Evolutionary conservation across 2,888 invertebrate species (phyloP).

Genomic region (Dascillus cervinus): DNA sequence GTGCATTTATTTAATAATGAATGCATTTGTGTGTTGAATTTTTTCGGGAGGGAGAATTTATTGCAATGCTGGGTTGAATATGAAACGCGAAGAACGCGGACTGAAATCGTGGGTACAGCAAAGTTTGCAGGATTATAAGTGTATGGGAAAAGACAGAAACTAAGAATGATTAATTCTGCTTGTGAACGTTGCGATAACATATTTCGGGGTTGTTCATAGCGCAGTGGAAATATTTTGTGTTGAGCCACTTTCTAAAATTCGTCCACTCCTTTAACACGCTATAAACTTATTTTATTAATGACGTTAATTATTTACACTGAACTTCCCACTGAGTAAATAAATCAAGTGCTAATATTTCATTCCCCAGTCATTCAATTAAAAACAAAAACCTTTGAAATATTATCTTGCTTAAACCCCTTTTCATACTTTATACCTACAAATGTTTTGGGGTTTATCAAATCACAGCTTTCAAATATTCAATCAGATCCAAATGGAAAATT

Average conservation of each 20-base stretch:
- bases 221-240: constrained; percentile 18
- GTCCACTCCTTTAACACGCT: constrained; percentile 19
- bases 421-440: constrained; percentile 8
- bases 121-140: too few relatives aligned
- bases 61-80: too few relatives aligned
- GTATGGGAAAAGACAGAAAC: too few relatives aligned
- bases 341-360: constrained; percentile 18
- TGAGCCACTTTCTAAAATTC: constrained; percentile 12
- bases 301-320: constrained; percentile 19
- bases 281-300: constrained; percentile 22
- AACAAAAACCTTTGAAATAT: constrained; percentile 14
- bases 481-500: too few relatives aligned
- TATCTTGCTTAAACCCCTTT: constrained; percentile 9
- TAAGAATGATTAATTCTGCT: constrained; percentile 19
- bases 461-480: too few relatives aligned
- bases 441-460: too few relatives aligned
- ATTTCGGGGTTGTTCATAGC: constrained; percentile 20
- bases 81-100: too few relatives aligned
- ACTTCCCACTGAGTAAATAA: constrained; percentile 15
- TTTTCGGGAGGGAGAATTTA: too few relatives aligned
- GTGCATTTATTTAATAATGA: too few relatives aligned
- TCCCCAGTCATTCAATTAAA: constrained; percentile 16
- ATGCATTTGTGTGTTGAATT: too few relatives aligned
- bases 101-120: too few relatives aligned
- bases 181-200: constrained; percentile 20